Evolutionary conservation across 2,113 vertebrate genomes (phyloP).

Genomic region (Sylvilagus bachmani): DNA sequence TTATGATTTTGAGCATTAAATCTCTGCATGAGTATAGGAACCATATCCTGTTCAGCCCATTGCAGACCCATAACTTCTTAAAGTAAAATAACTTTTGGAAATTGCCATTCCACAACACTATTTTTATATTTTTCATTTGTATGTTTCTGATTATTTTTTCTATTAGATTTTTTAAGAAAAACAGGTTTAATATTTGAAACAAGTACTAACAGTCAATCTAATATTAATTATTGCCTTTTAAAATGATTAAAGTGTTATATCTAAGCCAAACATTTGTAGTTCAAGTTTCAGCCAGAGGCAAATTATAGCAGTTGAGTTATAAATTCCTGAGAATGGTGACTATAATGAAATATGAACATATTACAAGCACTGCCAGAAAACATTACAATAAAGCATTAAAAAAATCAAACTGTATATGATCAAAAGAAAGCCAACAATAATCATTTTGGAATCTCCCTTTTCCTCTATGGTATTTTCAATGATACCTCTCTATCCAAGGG

Average conservation of each 20-base stretch:
- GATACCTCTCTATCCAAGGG: background rate
- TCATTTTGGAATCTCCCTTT: conserved; percentile 28
- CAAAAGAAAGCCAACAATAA: conserved; percentile 29
- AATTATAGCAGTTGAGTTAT: conserved; percentile 61
- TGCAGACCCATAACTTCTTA: background rate
- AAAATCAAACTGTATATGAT: background rate
- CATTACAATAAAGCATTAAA: conserved; percentile 44
- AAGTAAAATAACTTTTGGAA: conserved; percentile 56
- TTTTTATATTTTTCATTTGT: conserved; percentile 54
- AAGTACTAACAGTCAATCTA: conserved; percentile 39
- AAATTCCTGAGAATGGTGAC: conserved; percentile 57
- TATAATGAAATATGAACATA: conserved; percentile 63
- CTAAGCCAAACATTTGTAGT: conserved; percentile 58
- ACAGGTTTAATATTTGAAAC: conserved; percentile 46
- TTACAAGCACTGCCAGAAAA: conserved; percentile 52
- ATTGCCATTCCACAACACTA: background rate
- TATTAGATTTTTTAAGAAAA: conserved; percentile 9
- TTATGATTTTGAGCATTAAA: too few species aligned
- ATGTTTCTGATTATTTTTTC: conserved; percentile 2
- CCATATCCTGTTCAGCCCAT: too few species aligned
- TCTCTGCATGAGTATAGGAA: too few species aligned
- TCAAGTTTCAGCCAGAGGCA: conserved; percentile 54
- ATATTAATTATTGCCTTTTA: conserved; percentile 64
- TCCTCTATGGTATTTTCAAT: conserved; percentile 48
- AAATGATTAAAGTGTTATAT: conserved; percentile 60